A percentile compares a stretch with the other conserved stretches of the same genome.
phyloP scores from a whole-genome alignment of 2,888 invertebrate species.

The Clostera curtula region DNA sequence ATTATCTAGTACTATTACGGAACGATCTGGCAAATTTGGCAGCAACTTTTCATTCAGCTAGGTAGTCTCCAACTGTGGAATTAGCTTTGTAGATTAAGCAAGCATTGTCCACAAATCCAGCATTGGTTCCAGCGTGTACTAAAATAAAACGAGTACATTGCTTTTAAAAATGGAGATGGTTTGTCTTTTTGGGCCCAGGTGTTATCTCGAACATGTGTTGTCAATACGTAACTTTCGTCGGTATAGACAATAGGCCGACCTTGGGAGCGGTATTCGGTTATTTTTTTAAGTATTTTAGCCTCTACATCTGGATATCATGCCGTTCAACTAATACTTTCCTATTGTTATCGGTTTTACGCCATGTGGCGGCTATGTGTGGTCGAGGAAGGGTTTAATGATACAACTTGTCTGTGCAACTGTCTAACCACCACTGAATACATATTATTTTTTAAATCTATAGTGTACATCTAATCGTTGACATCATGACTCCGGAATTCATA shows the following conservation, averaged over 20 bases:
- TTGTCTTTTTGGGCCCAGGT: constrained; percentile 8
- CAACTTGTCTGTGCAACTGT: too few relatives aligned
- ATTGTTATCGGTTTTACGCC: constrained; percentile 9
- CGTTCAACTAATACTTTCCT: constrained; percentile 11
- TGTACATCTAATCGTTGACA: too few relatives aligned
- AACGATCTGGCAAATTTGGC: constrained; percentile 1
- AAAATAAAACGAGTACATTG: constrained; percentile 11
- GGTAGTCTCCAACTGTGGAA: constrained; percentile 1
- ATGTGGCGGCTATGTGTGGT: too few relatives aligned
- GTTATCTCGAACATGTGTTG: constrained; percentile 9
- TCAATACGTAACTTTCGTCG: constrained; percentile 11
- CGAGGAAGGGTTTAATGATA: too few relatives aligned
- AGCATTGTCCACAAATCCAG: constrained; percentile 14
- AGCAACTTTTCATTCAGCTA: constrained; percentile 15
- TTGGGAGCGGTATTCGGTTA: constrained; percentile 10
- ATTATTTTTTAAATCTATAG: too few relatives aligned
- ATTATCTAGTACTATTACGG: too few relatives aligned
- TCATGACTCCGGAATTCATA: too few relatives aligned
- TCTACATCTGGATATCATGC: constrained; percentile 13
- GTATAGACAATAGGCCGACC: constrained; percentile 14
- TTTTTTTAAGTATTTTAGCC: constrained; percentile 12
- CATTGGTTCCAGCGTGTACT: constrained; percentile 11
- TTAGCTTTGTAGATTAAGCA: constrained; percentile 3
- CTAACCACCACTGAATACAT: too few relatives aligned
- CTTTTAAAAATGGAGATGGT: too few relatives aligned